phyloP scores from a whole-genome alignment of 2,888 invertebrate species.

The Tetropium fuscum region DNA sequence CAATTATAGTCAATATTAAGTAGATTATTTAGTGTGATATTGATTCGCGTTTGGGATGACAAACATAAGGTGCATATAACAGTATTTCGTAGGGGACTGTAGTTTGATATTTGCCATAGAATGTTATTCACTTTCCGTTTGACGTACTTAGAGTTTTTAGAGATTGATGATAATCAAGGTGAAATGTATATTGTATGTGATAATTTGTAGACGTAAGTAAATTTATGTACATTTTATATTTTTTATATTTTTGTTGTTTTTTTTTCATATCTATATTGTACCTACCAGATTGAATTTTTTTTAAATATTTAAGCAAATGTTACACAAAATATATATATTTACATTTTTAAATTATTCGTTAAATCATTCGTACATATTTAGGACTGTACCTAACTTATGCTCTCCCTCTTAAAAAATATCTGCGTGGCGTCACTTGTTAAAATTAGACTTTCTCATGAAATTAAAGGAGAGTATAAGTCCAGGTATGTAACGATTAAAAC shows the following conservation, averaged over 20 bases:
- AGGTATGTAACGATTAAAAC: too few species aligned
- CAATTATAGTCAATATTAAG: neutral
- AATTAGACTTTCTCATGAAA: too few species aligned
- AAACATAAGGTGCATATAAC: neutral
- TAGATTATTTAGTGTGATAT: constrained; percentile 1
- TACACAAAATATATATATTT: constrained; percentile 33
- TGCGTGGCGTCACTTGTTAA: too few species aligned
- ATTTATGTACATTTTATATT: constrained; percentile 46
- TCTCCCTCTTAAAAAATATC: too few species aligned
- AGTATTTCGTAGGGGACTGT: too few species aligned
- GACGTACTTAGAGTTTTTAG: too few species aligned
- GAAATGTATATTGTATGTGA: constrained; percentile 47
- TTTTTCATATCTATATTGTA: constrained; percentile 39
- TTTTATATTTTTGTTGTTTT: constrained; percentile 45
- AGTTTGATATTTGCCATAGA: too few species aligned
- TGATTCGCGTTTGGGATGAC: neutral
- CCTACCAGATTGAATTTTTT: constrained; percentile 33
- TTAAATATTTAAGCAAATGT: constrained; percentile 27
- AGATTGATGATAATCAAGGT: constrained; percentile 39
- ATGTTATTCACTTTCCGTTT: too few species aligned
- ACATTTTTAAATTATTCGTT: constrained; percentile 23
- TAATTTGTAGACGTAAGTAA: constrained; percentile 49
- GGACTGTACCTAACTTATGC: too few species aligned
- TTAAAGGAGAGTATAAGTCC: too few species aligned
- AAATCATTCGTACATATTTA: constrained; percentile 8